Percentiles rank a stretch among this genome's conserved stretches.
Conservation (phyloP, 2,888 invertebrate genomes). For the Melikaiella ostensackeni region DNA sequence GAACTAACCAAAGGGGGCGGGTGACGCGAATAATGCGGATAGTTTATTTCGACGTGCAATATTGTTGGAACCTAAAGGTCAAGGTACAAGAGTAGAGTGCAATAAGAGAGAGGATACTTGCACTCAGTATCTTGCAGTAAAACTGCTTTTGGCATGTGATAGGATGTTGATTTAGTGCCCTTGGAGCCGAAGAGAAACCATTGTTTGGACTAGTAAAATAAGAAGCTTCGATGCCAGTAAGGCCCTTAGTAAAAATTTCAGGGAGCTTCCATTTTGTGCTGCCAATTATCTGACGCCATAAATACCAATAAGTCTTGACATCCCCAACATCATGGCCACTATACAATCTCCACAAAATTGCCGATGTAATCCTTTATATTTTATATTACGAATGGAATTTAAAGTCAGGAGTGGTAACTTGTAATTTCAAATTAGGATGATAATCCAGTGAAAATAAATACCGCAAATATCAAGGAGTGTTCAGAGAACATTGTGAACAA, state of each 20-base stretch:
- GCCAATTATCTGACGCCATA: constrained; percentile 53
- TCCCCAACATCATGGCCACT: constrained; percentile 36
- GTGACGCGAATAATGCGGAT: constrained; percentile 27
- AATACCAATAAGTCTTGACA: constrained; percentile 53
- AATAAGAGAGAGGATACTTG: constrained; percentile 46
- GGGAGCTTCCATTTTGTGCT: constrained; percentile 52
- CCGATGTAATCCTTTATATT: neutral
- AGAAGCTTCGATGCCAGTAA: constrained; percentile 49
- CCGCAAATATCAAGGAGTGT: constrained; percentile 24
- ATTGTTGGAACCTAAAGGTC: constrained; percentile 51
- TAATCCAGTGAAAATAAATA: constrained; percentile 15
- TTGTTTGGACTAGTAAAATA: constrained; percentile 50
- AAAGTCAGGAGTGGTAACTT: constrained; percentile 5
- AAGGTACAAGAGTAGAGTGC: constrained; percentile 51
- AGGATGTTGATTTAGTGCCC: constrained; percentile 55
- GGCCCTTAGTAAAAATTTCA: constrained; percentile 48
- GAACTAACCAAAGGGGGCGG: constrained; percentile 3
- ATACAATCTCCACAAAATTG: constrained; percentile 49
- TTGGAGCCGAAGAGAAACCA: constrained; percentile 45
- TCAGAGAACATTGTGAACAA: constrained; percentile 31
- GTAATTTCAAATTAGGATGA: constrained; percentile 22
- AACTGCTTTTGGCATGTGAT: constrained; percentile 44
- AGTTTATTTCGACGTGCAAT: constrained; percentile 44
- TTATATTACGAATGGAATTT: neutral
- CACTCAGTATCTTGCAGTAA: constrained; percentile 36